Conservation (phyloP, 1,140 invertebrate genomes). For the Zaprionus nigranus region DNA sequence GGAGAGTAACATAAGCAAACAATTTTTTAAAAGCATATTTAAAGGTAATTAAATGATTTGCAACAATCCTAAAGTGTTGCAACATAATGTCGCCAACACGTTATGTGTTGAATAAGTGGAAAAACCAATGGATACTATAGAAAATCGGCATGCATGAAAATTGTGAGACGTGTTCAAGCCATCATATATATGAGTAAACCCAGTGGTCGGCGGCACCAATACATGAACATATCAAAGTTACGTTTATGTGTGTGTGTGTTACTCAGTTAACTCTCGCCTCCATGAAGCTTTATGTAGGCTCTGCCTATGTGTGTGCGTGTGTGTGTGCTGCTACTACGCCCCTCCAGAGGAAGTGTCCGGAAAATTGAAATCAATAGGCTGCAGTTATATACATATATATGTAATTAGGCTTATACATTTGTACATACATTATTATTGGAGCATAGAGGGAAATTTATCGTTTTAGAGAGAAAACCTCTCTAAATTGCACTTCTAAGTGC, state of each 20-base stretch:
- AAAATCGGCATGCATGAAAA: constrained; percentile 20
- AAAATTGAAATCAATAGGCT: constrained; percentile 37
- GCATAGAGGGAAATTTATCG: neutral
- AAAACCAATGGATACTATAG: neutral
- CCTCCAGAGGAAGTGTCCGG: constrained; percentile 27
- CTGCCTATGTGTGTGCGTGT: neutral
- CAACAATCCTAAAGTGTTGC: constrained; percentile 5
- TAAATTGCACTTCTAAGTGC: neutral
- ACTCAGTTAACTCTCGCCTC: no score
- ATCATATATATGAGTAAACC: constrained; percentile 38
- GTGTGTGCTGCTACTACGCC: constrained; percentile 33
- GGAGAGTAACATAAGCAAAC: constrained; percentile 43
- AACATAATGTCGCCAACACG: neutral
- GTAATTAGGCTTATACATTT: neutral
- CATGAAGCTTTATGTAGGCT: neutral
- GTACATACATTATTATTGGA: constrained; percentile 2
- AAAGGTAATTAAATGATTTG: constrained; percentile 31
- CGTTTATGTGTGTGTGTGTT: no score
- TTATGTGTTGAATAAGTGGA: neutral
- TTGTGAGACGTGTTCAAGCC: constrained; percentile 52
- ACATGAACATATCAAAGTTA: no score
- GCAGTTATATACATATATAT: neutral
- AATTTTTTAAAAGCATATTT: constrained; percentile 41
- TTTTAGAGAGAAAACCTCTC: neutral
- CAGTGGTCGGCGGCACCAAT: no score